Evolutionary conservation across 1,140 invertebrate genomes (phyloP).

Genomic region (Drosophila baimaii): DNA sequence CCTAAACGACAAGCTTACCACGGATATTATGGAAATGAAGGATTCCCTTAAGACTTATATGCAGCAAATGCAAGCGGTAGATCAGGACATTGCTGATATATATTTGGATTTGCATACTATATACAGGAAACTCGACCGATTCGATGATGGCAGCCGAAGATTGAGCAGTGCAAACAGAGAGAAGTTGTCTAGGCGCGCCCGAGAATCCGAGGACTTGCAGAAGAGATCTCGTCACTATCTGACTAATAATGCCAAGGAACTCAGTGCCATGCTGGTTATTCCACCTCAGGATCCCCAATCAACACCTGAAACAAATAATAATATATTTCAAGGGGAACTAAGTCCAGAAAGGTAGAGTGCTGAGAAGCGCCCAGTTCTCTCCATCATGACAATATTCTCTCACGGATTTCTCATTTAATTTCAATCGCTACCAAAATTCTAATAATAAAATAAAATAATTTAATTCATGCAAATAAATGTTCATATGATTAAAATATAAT

Average conservation of each 20-base stretch:
- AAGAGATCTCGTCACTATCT: constrained; percentile 38
- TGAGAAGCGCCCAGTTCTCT: too few relatives aligned
- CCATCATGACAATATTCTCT: too few relatives aligned
- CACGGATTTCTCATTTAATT: too few relatives aligned
- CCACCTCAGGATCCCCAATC: not conserved
- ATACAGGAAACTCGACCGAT: constrained; percentile 34
- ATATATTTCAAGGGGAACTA: not conserved
- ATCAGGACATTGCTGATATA: constrained; percentile 55
- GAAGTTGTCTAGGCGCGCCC: not conserved
- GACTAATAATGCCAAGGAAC: constrained; percentile 20
- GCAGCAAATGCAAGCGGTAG: constrained; percentile 7
- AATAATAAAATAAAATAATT: too few relatives aligned
- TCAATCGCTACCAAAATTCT: too few relatives aligned
- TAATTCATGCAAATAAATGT: too few relatives aligned
- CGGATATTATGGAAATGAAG: constrained; percentile 21
- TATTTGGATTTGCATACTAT: constrained; percentile 61
- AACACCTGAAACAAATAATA: not conserved
- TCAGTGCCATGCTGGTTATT: constrained; percentile 11
- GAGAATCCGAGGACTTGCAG: constrained; percentile 31
- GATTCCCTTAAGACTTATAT: constrained; percentile 1
- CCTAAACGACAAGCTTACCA: not conserved
- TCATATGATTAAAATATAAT: too few relatives aligned
- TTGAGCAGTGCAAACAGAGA: not conserved
- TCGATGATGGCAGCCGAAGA: not conserved
- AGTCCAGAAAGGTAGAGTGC: too few relatives aligned